A percentile compares a stretch with the other conserved stretches of the same genome.
Conservation (phyloP, 2,888 invertebrate genomes). For the Nemoura dubitans region DNA sequence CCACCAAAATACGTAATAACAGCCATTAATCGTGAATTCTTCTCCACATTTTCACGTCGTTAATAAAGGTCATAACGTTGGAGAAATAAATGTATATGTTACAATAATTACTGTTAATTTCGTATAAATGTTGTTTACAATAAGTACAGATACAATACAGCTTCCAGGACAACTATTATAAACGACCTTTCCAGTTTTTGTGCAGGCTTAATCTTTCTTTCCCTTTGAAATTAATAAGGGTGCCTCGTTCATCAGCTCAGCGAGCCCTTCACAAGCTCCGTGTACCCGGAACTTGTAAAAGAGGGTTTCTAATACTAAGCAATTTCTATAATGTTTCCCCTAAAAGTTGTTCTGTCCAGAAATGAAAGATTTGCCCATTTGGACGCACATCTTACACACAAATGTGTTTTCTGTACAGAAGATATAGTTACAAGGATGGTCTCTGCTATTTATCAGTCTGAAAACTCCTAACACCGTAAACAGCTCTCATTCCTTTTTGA, state of each 20-base stretch:
- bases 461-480: slow-evolving; percentile 37
- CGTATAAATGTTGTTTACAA: slow-evolving; percentile 7
- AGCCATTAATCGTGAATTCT: neutral
- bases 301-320: neutral
- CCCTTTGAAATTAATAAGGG: neutral
- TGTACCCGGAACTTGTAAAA: neutral
- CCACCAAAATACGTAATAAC: neutral
- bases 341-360: neutral
- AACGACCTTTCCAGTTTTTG: neutral
- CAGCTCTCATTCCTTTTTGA: slow-evolving; percentile 30
- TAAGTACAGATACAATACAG: neutral
- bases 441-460: slow-evolving; percentile 29
- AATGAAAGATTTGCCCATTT: slow-evolving; percentile 24
- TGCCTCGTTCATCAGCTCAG: neutral
- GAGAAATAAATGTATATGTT: neutral
- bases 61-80: neutral
- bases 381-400: slow-evolving; percentile 1
- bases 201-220: neutral
- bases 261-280: neutral
- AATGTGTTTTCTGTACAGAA: neutral
- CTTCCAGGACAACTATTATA: neutral
- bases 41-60: neutral
- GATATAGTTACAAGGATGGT: neutral
- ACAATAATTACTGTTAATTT: neutral
- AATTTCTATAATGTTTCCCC: slow-evolving; percentile 18